phyloP scores from a whole-genome alignment of 2,888 invertebrate species.

The Meloe dianella region DNA sequence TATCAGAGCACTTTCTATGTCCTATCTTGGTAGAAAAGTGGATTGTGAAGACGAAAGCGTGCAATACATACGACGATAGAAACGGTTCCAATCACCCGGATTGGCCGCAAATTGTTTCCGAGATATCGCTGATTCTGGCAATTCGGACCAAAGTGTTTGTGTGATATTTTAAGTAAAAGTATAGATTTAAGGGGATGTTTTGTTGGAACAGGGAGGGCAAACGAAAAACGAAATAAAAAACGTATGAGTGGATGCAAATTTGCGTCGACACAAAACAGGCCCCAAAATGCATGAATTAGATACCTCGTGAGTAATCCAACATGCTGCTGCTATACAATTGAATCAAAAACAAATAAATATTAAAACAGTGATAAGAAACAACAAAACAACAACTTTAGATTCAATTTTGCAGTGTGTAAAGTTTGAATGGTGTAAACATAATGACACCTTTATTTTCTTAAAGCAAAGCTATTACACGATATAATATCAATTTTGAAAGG shows the following conservation, averaged over 20 bases:
- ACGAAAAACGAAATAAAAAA: neutral
- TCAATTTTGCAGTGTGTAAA: neutral
- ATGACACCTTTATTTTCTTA: conserved; percentile 20
- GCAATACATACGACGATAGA: conserved; percentile 50
- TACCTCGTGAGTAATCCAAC: neutral
- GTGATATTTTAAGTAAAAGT: conserved; percentile 40
- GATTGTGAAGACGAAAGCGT: conserved; percentile 51
- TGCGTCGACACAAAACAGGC: neutral
- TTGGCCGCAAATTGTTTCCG: conserved; percentile 55
- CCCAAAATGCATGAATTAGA: neutral
- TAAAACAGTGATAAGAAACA: neutral
- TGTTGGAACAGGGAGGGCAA: neutral
- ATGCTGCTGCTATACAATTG: neutral
- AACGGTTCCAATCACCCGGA: conserved; percentile 54
- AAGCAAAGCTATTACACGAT: conserved; percentile 24
- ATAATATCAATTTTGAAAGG: conserved; percentile 20
- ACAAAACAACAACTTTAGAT: neutral
- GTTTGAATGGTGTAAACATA: conserved; percentile 14
- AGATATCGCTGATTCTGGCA: conserved; percentile 52
- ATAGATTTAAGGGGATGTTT: neutral
- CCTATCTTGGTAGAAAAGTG: conserved; percentile 47
- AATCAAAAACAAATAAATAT: conserved; percentile 7
- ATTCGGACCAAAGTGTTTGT: conserved; percentile 51
- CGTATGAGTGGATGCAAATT: neutral
- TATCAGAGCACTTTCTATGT: conserved; percentile 39